phyloP scores from a whole-genome alignment of 2,113 vertebrate species.

The Rhagologus leucostigma region DNA sequence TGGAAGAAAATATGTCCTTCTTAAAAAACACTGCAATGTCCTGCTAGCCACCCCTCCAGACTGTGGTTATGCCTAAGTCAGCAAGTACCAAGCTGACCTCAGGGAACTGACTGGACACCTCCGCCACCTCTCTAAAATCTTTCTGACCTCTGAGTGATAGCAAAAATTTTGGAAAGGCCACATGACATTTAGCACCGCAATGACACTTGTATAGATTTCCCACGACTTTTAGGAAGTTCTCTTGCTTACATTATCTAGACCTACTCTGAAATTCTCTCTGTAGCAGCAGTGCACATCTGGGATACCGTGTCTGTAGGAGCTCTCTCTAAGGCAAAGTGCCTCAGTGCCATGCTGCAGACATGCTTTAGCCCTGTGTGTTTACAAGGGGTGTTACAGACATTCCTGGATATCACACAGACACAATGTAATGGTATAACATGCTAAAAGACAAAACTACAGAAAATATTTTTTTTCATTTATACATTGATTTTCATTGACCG shows the following conservation, averaged over 20 bases:
- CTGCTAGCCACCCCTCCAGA: background rate
- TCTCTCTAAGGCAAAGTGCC: rapidly evolving
- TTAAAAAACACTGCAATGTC: background rate
- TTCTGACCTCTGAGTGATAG: background rate
- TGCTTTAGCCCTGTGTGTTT: rapidly evolving
- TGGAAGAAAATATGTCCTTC: background rate
- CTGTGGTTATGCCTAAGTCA: background rate
- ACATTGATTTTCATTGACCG: background rate
- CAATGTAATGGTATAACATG: background rate
- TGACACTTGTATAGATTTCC: background rate
- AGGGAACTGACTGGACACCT: background rate
- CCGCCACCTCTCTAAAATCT: background rate
- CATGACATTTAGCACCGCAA: background rate
- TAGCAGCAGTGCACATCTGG: background rate
- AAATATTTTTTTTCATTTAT: background rate
- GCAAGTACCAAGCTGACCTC: background rate
- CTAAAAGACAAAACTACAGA: background rate
- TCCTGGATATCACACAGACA: rapidly evolving
- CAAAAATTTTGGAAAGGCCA: background rate
- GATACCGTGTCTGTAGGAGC: rapidly evolving
- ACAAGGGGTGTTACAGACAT: background rate
- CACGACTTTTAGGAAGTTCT: rapidly evolving
- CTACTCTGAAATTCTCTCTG: background rate
- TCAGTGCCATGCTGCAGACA: background rate
- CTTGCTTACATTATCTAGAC: rapidly evolving